Conservation (phyloP, 2,797 vertebrate species). For the Peromyscus nudipes region DNA sequence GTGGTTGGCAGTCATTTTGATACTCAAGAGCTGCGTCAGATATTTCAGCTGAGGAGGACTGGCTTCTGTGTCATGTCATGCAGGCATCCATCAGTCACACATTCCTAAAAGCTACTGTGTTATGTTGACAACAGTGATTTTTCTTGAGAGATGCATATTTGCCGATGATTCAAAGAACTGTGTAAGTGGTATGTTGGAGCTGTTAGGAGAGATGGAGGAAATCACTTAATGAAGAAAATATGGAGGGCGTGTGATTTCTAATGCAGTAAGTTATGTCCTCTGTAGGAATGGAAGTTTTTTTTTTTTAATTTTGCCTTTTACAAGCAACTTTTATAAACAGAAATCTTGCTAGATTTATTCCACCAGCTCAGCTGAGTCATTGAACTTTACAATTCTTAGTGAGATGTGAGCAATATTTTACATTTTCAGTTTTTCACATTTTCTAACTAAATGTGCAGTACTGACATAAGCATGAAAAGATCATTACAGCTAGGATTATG, state of each 20-base stretch:
- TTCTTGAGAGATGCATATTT: slow-evolving; percentile 21
- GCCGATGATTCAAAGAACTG: not conserved
- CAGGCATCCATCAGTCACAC: not conserved
- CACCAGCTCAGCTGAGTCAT: not conserved
- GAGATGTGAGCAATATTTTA: not conserved
- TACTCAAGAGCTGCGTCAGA: not conserved
- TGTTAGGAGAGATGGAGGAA: slow-evolving; percentile 2
- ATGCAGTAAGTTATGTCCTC: not conserved
- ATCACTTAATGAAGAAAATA: slow-evolving; percentile 21
- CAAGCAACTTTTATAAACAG: slow-evolving; percentile 10
- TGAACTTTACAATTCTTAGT: slow-evolving; percentile 35
- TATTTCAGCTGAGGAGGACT: slow-evolving; percentile 26
- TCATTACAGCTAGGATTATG: slow-evolving; percentile 15
- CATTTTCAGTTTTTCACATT: not conserved
- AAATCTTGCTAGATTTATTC: not conserved
- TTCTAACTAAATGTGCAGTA: slow-evolving; percentile 30
- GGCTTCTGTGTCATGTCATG: not conserved
- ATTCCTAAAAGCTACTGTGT: not conserved
- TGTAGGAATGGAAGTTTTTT: not conserved
- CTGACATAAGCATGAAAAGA: slow-evolving; percentile 16
- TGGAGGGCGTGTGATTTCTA: slow-evolving; percentile 45
- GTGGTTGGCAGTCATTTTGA: slow-evolving; percentile 46
- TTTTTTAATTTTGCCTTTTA: not conserved
- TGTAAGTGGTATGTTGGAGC: not conserved
- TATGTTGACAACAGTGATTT: not conserved